phyloP scores from a whole-genome alignment of 2,888 invertebrate species.

The Mesorhabditis belari region DNA sequence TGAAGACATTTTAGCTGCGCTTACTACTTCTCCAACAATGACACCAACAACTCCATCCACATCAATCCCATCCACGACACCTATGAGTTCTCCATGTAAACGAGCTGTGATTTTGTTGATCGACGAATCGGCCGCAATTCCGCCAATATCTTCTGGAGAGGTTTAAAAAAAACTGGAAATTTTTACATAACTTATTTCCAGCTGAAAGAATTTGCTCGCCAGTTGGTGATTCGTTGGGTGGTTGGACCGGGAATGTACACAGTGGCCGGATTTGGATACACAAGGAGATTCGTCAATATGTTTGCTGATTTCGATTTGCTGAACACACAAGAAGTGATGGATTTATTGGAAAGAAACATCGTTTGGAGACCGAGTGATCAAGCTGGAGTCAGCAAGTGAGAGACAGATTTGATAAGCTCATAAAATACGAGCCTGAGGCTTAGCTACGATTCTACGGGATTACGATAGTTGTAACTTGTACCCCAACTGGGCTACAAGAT shows the following conservation, averaged over 20 bases:
- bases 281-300: background rate
- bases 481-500: too few relatives aligned
- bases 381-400: background rate
- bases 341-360: background rate
- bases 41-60: background rate
- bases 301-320: background rate
- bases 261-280: background rate
- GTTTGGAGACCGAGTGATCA: background rate
- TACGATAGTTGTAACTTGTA: too few relatives aligned
- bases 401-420: background rate
- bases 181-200: background rate
- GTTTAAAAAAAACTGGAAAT: background rate
- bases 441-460: too few relatives aligned
- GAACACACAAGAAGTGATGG: background rate
- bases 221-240: background rate
- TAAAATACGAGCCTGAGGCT: too few relatives aligned
- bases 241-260: background rate
- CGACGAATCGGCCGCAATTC: background rate
- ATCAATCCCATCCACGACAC: background rate
- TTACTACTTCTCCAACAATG: background rate
- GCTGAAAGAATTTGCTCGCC: background rate
- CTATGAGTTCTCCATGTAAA: background rate
- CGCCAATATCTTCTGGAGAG: background rate
- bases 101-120: background rate
- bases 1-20: too few relatives aligned